These are phyloP conservation scores for Tragelaphus buxtoni DNA, from an alignment of 2,113 vertebrate species.

Conservation along the genomic window DNA sequence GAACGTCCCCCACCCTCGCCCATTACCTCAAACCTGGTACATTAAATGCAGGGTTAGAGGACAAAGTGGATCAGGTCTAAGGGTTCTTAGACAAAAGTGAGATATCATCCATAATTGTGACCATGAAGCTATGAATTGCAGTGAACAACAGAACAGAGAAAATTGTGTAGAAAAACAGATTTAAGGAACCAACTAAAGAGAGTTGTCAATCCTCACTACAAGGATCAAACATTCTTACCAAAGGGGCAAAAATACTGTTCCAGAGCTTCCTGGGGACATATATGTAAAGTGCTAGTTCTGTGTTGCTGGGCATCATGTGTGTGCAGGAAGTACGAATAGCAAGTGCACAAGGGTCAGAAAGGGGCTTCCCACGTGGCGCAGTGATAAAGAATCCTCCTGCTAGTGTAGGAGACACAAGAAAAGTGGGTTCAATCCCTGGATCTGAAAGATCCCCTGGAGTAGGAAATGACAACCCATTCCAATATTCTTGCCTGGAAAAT, in stretches of 20 bases:
- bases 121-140: neutral
- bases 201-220: neutral
- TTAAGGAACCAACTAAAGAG: neutral
- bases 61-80: neutral
- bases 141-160: neutral
- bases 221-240: neutral
- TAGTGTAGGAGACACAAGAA: neutral
- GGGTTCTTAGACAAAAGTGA: neutral
- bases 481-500: neutral
- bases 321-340: neutral
- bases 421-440: neutral
- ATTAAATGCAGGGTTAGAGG: neutral
- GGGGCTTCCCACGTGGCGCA: neutral
- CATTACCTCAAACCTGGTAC: neutral
- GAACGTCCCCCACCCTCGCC: rapidly evolving
- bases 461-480: neutral
- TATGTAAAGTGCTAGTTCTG: neutral
- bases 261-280: neutral
- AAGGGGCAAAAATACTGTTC: neutral
- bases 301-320: neutral
- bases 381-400: neutral
- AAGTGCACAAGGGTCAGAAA: neutral
- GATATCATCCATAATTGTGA: neutral
- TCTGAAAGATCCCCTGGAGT: neutral
- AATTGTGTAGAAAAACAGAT: neutral